phyloP scores from a whole-genome alignment of 2,888 invertebrate species.

The Idaea straminata region DNA sequence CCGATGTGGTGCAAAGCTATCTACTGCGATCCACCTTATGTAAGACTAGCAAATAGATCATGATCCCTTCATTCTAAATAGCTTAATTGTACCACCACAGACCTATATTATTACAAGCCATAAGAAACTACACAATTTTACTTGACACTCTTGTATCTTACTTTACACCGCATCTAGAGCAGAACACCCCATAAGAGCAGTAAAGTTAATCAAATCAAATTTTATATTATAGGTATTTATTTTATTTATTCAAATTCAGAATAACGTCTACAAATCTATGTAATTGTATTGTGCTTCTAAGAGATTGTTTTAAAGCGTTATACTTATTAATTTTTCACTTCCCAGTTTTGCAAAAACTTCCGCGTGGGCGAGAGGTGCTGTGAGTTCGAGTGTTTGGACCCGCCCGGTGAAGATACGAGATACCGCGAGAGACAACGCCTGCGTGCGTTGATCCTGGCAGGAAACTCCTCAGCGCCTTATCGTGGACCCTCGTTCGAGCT shows the following conservation, averaged over 20 bases:
- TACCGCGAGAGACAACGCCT: conserved; percentile 81
- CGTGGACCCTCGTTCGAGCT: conserved; percentile 49
- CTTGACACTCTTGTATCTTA: too few species aligned
- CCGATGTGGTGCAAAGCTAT: conserved; percentile 94
- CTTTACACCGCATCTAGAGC: too few species aligned
- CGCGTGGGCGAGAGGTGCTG: conserved; percentile 92
- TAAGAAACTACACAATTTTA: too few species aligned
- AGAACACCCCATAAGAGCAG: too few species aligned
- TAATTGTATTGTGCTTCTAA: too few species aligned
- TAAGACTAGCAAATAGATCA: conserved; percentile 62
- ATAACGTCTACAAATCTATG: too few species aligned
- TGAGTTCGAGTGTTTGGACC: conserved; percentile 93
- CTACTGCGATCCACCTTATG: conserved; percentile 92
- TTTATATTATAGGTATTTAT: too few species aligned
- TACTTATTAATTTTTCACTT: conserved; percentile 11
- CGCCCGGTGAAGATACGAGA: conserved; percentile 83
- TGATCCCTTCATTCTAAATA: neutral
- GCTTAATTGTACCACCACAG: neutral
- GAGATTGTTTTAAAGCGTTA: too few species aligned
- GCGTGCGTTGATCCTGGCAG: conserved; percentile 80
- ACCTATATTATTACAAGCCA: too few species aligned
- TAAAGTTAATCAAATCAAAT: too few species aligned
- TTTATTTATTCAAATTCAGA: too few species aligned
- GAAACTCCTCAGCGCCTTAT: conserved; percentile 75
- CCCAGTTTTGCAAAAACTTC: conserved; percentile 91